A percentile compares a stretch with the other conserved stretches of the same genome.
Conservation (phyloP, 2,888 invertebrate species). For the Synanthedon vespiformis region DNA sequence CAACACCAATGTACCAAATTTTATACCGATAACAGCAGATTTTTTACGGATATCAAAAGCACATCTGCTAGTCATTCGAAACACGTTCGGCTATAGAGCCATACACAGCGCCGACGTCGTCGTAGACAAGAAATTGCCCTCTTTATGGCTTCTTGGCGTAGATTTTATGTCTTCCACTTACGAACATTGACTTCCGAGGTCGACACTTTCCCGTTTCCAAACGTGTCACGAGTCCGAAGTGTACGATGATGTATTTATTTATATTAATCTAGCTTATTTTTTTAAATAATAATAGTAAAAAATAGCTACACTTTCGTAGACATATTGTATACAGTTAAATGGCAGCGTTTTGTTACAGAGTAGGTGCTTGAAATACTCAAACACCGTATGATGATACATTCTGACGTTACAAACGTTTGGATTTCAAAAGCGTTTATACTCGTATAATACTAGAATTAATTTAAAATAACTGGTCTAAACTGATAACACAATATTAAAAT, state of each 20-base stretch:
- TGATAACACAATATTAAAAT: too few species aligned
- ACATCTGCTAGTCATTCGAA: constrained; percentile 27
- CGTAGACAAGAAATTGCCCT: constrained; percentile 53
- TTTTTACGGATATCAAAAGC: constrained; percentile 6
- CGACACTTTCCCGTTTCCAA: constrained; percentile 38
- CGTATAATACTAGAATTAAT: too few species aligned
- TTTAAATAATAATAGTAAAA: too few species aligned
- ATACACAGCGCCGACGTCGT: constrained; percentile 34
- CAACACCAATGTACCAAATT: constrained; percentile 6
- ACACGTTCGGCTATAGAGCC: constrained; percentile 39
- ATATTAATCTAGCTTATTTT: too few species aligned
- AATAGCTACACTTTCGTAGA: too few species aligned
- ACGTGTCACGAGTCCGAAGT: constrained; percentile 13
- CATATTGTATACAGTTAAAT: too few species aligned
- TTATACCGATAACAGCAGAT: constrained; percentile 8
- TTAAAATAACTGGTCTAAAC: too few species aligned
- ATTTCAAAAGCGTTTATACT: too few species aligned
- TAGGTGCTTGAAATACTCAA: too few species aligned
- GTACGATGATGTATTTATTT: not conserved
- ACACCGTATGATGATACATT: too few species aligned
- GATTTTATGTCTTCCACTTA: constrained; percentile 55
- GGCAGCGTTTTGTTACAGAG: too few species aligned
- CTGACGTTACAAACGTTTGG: too few species aligned
- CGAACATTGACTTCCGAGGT: constrained; percentile 48
- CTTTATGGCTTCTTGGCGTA: constrained; percentile 48